Percentiles rank a stretch among this genome's conserved stretches.
These are phyloP conservation scores for Galago senegalensis DNA, from an alignment of 2,797 vertebrate genomes.

Conservation along the genomic window DNA sequence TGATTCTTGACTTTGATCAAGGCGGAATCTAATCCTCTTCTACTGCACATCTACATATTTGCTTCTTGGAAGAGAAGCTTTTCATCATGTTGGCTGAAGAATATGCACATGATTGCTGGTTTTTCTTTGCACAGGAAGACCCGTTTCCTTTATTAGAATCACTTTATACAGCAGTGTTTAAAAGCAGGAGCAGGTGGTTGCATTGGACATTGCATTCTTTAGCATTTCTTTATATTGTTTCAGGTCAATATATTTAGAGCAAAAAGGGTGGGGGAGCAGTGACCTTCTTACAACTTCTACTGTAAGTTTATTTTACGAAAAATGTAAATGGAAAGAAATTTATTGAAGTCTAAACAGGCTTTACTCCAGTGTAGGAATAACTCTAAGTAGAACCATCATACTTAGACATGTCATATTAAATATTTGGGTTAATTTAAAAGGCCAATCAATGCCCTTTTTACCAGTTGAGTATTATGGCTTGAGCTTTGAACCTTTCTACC, in stretches of 20 bases:
- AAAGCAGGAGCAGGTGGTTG: slow-evolving; percentile 39
- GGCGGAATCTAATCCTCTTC: slow-evolving; percentile 47
- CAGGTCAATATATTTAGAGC: slow-evolving; percentile 35
- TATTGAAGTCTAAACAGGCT: slow-evolving; percentile 1
- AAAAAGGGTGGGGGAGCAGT: background rate
- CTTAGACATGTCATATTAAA: background rate
- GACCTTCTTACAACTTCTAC: background rate
- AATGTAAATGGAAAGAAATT: slow-evolving; percentile 20
- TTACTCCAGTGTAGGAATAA: background rate
- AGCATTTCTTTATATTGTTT: slow-evolving; percentile 46
- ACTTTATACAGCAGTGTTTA: background rate
- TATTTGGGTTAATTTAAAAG: background rate
- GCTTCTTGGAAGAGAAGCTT: background rate
- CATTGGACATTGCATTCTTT: background rate
- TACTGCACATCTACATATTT: background rate
- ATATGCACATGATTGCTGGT: background rate
- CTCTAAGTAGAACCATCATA: background rate
- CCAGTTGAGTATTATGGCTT: background rate
- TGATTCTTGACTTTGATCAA: slow-evolving; percentile 74
- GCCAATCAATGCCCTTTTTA: background rate
- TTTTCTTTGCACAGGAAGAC: slow-evolving; percentile 14
- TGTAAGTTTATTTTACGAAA: background rate
- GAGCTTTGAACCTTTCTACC: background rate
- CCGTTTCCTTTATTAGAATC: slow-evolving; percentile 28
- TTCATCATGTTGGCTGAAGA: slow-evolving; percentile 25